These are phyloP conservation scores for Cryptoblepharus egeriae DNA, from an alignment of 2,797 vertebrate genomes.

Conservation along the genomic window DNA sequence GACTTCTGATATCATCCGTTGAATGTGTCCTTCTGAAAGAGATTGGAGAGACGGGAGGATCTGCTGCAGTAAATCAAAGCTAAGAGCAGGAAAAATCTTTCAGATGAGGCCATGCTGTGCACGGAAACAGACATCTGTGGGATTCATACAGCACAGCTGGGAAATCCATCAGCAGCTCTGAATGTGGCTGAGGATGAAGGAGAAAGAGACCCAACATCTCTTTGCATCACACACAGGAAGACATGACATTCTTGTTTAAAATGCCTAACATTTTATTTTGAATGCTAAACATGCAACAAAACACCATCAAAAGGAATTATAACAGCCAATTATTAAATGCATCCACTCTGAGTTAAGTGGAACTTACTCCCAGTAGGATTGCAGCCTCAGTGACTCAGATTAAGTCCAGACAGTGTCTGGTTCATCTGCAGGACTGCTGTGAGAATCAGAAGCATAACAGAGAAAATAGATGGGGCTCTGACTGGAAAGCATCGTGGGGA, in stretches of 20 bases:
- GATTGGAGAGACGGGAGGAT: not conserved
- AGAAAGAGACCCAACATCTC: not conserved
- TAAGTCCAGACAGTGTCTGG: too few relatives aligned
- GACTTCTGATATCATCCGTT: not conserved
- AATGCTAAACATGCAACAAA: not conserved
- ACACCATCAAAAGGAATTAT: not conserved
- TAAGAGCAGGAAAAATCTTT: not conserved
- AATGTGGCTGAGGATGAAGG: not conserved
- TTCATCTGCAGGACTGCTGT: too few relatives aligned
- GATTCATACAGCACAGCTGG: not conserved
- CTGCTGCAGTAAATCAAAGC: too few relatives aligned
- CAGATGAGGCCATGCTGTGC: not conserved
- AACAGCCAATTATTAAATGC: not conserved
- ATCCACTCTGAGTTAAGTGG: too few relatives aligned
- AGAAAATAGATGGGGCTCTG: too few relatives aligned
- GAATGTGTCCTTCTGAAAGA: not conserved
- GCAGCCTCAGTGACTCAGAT: too few relatives aligned
- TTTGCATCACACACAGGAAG: not conserved
- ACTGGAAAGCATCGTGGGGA: too few relatives aligned
- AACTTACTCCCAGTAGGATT: too few relatives aligned
- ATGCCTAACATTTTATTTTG: not conserved
- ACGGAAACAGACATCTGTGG: constrained; percentile 4
- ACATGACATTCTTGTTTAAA: not conserved
- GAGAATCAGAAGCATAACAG: too few relatives aligned
- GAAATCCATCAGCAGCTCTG: not conserved